Conservation (phyloP, 2,888 invertebrate genomes). For the Tetranychus piercei region DNA sequence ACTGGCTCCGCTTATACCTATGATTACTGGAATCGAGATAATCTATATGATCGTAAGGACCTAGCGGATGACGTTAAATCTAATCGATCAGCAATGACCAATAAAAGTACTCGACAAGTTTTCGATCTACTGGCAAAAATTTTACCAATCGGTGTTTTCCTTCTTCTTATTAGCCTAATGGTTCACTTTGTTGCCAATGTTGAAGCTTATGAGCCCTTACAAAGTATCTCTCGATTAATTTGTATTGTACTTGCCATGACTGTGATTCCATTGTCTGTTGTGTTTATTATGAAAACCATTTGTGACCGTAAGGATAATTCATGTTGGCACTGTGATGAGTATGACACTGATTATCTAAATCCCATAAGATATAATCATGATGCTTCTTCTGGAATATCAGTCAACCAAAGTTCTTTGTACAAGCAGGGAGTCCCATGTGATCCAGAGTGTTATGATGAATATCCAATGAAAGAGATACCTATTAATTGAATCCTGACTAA, state of each 20-base stretch:
- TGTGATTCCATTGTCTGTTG: constrained; percentile 11
- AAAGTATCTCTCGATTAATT: constrained; percentile 2
- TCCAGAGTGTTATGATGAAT: not conserved
- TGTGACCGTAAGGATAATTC: constrained; percentile 9
- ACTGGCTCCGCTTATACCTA: not conserved
- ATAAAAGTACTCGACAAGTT: constrained; percentile 6
- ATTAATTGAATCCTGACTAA: not conserved
- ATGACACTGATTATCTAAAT: not conserved
- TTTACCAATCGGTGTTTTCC: constrained; percentile 6
- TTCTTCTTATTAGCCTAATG: constrained; percentile 6
- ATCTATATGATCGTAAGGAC: not conserved
- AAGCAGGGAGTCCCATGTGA: not conserved
- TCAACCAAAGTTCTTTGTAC: not conserved
- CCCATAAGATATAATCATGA: not conserved
- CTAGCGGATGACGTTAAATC: constrained; percentile 8
- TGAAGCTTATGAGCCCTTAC: not conserved
- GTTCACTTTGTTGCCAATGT: constrained; percentile 12
- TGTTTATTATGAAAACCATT: constrained; percentile 6
- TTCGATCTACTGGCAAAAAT: constrained; percentile 12
- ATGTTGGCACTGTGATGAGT: not conserved
- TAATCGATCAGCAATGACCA: constrained; percentile 6
- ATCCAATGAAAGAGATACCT: not conserved
- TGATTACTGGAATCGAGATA: not conserved
- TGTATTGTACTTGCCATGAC: constrained; percentile 9
- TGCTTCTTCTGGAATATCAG: not conserved